Evolutionary conservation across 2,113 vertebrate species (phyloP), one percentile per base, ranked within the genome.

Genomic region (Lycaon pictus): DNA sequence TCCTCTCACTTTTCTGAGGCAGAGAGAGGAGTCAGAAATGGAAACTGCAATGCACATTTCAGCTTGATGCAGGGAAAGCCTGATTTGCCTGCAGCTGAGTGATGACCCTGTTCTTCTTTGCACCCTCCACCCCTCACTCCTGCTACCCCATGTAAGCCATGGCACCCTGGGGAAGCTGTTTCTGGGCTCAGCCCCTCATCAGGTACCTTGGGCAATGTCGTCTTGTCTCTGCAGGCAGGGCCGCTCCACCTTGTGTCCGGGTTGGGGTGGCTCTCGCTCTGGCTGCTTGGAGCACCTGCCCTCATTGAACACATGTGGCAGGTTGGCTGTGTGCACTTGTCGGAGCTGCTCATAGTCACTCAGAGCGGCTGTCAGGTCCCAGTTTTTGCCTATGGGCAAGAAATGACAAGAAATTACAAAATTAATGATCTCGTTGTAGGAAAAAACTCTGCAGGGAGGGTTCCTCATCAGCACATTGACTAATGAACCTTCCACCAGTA

Each of bases 311-410:
- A 99, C 99, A 95, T 99, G 99, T 0, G 99, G 99, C 98, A 99
- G 99, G 99, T 99, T 99, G 98, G 99, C 99, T 0, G 99, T 99
- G 98, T 99, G 99, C 97, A 99, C 99, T 98, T 99, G 99, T 96
- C 99, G 98, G 95, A 99, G 99, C 98, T 99, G 99, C 98, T 99
- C 99, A 90, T 99, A 99, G 97, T 99, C 99, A 79, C 98, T 99
- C 88, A 99, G 98, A 88, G 99, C 99, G 37, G 99, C 99, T 11
- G 99, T 99, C 98, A 99, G 98, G 99, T 99, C 99, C 99, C 99
- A 99, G 98, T 99, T 99, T 99, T 99, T 99, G 98, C 99, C 99
- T 99, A 96, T 53, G 84, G 97, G 97, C 37, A 29, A 93, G 76
- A 97, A 94, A 63, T 9, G 65, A 83, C 12, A 86, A 62, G 72